Evolutionary conservation across 1,140 invertebrate genomes (phyloP).

Genomic region (Neuroterus valhalla): DNA sequence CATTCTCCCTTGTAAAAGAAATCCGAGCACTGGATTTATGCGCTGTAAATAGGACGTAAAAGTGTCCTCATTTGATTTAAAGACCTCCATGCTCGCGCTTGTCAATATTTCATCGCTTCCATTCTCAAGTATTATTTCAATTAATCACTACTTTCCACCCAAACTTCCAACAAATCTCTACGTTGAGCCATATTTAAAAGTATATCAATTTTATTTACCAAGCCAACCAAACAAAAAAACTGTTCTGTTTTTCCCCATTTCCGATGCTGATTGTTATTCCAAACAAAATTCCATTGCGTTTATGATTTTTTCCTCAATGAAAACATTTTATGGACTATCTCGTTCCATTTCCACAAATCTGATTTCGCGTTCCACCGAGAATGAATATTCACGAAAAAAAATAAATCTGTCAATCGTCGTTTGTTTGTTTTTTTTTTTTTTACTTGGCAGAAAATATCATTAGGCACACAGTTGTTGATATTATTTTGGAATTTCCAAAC

Average conservation of each 20-base stretch:
- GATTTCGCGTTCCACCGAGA: neutral
- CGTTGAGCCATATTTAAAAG: too few species aligned
- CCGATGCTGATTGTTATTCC: neutral
- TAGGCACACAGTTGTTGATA: neutral
- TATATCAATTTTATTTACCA: too few species aligned
- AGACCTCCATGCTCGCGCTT: neutral
- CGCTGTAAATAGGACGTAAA: neutral
- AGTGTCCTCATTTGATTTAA: neutral
- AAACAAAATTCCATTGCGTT: neutral
- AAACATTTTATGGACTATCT: neutral
- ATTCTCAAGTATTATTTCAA: too few species aligned
- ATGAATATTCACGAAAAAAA: conserved; percentile 12
- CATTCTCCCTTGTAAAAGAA: neutral
- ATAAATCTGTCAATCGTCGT: neutral
- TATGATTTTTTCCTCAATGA: conserved; percentile 5
- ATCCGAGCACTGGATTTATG: neutral
- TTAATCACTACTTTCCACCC: too few species aligned
- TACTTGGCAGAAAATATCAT: neutral
- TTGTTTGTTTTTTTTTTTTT: conserved; percentile 4
- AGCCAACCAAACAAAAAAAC: too few species aligned
- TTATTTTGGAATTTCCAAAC: too few species aligned
- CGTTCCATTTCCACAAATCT: neutral
- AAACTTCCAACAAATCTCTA: too few species aligned
- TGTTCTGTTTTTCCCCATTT: too few species aligned
- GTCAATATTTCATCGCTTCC: neutral